A percentile compares a stretch with the other conserved stretches of the same genome.
Evolutionary conservation across 2,113 vertebrate genomes (phyloP).

Genomic region (Melanocharis versteri): DNA sequence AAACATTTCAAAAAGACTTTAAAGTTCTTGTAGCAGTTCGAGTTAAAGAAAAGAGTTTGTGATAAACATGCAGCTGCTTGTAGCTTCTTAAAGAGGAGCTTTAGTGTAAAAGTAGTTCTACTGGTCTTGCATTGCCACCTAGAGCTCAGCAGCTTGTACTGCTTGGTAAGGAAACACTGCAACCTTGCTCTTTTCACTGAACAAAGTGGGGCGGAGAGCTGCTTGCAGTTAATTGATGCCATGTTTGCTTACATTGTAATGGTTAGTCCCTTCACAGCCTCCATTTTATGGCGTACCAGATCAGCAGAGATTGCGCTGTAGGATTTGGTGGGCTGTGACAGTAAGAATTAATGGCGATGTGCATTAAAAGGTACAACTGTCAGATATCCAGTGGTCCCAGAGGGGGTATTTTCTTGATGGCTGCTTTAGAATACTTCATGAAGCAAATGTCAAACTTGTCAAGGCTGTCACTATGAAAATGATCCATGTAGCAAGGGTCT

Average conservation of each 20-base stretch:
- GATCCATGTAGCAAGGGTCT: slow-evolving; percentile 76
- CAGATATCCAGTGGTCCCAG: slow-evolving; percentile 67
- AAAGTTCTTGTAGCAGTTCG: slow-evolving; percentile 7
- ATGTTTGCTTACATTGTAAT: background rate
- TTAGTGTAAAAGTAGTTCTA: background rate
- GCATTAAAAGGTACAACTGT: slow-evolving; percentile 73
- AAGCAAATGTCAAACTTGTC: slow-evolving; percentile 85
- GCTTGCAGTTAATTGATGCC: slow-evolving; percentile 27
- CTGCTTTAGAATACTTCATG: slow-evolving; percentile 69
- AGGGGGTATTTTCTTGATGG: slow-evolving; percentile 72
- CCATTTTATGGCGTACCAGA: background rate
- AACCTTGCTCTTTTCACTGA: background rate
- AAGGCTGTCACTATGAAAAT: slow-evolving; percentile 77
- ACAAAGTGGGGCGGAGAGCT: background rate
- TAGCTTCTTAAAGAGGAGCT: background rate
- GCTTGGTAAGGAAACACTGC: background rate
- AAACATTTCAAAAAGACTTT: slow-evolving; percentile 45
- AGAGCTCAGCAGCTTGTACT: background rate
- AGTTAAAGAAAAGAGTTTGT: slow-evolving; percentile 31
- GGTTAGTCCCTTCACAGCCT: slow-evolving; percentile 10
- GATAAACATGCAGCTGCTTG: slow-evolving; percentile 57
- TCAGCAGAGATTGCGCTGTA: background rate
- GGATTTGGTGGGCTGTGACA: slow-evolving; percentile 24
- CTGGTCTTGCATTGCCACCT: slow-evolving; percentile 62
- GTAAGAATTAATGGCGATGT: slow-evolving; percentile 70